Percentiles rank a stretch among this genome's conserved stretches.
Conservation (phyloP, 2,113 vertebrate species). For the Nibea albiflora region DNA sequence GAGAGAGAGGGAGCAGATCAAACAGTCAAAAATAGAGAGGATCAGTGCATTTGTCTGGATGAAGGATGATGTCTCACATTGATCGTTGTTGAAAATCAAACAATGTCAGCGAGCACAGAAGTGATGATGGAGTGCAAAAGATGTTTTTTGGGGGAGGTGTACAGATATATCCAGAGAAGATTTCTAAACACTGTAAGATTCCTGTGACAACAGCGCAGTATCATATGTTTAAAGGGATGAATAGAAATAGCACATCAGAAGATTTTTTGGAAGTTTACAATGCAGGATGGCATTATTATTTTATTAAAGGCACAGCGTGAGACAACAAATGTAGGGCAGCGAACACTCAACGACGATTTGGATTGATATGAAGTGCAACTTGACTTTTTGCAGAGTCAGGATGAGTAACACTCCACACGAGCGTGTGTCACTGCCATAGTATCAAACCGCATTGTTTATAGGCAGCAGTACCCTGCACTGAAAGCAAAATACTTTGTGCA, state of each 20-base stretch:
- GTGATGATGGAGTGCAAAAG: constrained; percentile 21
- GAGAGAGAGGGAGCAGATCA: constrained; percentile 31
- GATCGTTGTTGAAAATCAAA: constrained; percentile 41
- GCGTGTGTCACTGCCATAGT: not conserved
- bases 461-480: not conserved
- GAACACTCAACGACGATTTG: constrained; percentile 11
- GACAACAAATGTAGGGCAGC: constrained; percentile 13
- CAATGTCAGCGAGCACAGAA: constrained; percentile 18
- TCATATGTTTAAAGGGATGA: constrained; percentile 19
- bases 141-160: not conserved
- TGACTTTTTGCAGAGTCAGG: constrained; percentile 50
- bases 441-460: constrained; percentile 13
- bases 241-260: not conserved
- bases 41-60: constrained; percentile 41
- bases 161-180: constrained; percentile 25
- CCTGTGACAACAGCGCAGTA: not conserved
- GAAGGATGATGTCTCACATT: constrained; percentile 30
- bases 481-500: not conserved
- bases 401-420: constrained; percentile 33
- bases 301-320: constrained; percentile 6
- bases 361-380: constrained; percentile 41
- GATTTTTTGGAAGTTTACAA: not conserved
- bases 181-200: constrained; percentile 2
- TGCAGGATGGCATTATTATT: not conserved
- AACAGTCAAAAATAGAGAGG: constrained; percentile 27